These are phyloP conservation scores for Mandrillus leucophaeus DNA, from an alignment of 2,113 vertebrate species.

Conservation along the genomic window DNA sequence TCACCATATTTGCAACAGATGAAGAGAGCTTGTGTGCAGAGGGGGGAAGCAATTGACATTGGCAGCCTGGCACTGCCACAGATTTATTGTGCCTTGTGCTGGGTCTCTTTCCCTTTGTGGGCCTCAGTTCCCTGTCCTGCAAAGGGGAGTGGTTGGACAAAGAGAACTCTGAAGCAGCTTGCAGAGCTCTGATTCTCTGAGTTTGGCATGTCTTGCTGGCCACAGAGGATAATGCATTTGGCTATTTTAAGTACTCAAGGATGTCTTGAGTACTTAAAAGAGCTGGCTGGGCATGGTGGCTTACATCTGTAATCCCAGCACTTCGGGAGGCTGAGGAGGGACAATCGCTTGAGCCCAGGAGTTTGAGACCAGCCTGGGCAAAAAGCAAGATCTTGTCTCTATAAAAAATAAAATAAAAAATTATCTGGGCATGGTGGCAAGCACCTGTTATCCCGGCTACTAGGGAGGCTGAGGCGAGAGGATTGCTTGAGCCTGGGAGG, in stretches of 20 bases:
- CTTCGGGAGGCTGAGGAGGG: too few species aligned
- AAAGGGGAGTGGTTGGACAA: not conserved
- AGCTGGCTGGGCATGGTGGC: too few species aligned
- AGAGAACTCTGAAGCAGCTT: not conserved
- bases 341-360: too few species aligned
- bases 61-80: not conserved
- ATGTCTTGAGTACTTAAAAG: not conserved
- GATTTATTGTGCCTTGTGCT: rapidly evolving
- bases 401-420: too few species aligned
- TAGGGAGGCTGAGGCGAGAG: too few species aligned
- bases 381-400: too few species aligned
- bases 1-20: not conserved
- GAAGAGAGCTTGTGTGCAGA: not conserved
- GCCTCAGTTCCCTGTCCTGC: not conserved
- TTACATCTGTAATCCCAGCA: too few species aligned
- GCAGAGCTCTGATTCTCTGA: not conserved
- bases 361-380: too few species aligned
- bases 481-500: too few species aligned
- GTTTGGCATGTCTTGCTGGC: not conserved
- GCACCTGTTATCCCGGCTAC: too few species aligned
- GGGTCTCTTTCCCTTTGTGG: not conserved
- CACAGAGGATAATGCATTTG: not conserved
- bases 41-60: not conserved
- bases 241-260: too few species aligned
- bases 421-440: too few species aligned